phyloP scores from a whole-genome alignment of 2,113 vertebrate species.

The Triplophysa dalaica region DNA sequence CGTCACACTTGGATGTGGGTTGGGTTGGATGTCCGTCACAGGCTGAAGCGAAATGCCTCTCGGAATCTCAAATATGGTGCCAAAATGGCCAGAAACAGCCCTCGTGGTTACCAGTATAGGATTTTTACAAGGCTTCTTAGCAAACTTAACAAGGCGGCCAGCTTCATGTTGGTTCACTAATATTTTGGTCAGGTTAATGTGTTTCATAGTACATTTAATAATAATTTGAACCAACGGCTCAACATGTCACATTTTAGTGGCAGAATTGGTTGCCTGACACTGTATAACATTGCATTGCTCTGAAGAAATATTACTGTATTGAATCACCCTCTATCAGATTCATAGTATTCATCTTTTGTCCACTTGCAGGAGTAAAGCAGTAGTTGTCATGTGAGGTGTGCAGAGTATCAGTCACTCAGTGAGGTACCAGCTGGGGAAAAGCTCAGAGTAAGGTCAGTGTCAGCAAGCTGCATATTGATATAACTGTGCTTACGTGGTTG shows the following conservation, averaged over 20 bases:
- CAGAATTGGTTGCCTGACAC: neutral
- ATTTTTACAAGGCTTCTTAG: no score
- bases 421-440: conserved; percentile 79
- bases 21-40: no score
- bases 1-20: no score
- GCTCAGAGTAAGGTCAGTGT: conserved; percentile 82
- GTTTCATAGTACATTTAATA: no score
- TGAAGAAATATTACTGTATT: neutral
- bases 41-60: no score
- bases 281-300: neutral
- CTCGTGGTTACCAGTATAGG: no score
- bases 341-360: neutral
- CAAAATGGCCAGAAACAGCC: no score
- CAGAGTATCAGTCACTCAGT: conserved; percentile 68
- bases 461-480: conserved; percentile 79
- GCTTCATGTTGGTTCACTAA: no score
- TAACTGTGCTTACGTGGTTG: conserved; percentile 73
- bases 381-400: conserved; percentile 60
- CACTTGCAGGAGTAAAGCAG: conserved; percentile 13
- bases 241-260: neutral
- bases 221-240: no score
- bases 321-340: neutral
- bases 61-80: no score
- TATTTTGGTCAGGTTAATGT: neutral
- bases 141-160: no score